phyloP scores from a whole-genome alignment of 1,140 invertebrate species.

The Periplaneta americana region DNA sequence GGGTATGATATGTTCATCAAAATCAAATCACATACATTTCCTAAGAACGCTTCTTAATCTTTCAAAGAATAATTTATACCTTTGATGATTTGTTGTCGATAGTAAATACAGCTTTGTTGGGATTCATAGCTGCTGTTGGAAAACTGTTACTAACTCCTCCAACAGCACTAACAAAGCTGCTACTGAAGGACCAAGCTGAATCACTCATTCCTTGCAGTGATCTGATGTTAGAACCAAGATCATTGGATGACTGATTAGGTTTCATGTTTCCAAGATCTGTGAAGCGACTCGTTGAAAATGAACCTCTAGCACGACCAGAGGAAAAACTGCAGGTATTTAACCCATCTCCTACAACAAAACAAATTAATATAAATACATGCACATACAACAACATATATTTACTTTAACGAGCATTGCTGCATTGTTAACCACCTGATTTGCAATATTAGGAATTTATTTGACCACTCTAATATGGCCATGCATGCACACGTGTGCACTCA shows the following conservation, averaged over 20 bases:
- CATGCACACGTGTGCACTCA: too few relatives aligned
- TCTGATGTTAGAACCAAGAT: conserved; percentile 1
- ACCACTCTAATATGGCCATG: too few relatives aligned
- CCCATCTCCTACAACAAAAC: neutral
- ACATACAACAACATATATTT: too few relatives aligned
- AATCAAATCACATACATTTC: too few relatives aligned
- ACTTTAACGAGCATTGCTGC: too few relatives aligned
- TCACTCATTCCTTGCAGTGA: neutral
- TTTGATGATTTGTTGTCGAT: conserved; percentile 1
- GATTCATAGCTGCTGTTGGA: neutral
- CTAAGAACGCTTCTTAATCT: too few relatives aligned
- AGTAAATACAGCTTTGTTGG: conserved; percentile 3
- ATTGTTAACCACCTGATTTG: too few relatives aligned
- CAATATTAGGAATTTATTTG: too few relatives aligned
- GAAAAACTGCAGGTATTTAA: conserved; percentile 1
- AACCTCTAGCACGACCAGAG: neutral
- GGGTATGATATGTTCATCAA: too few relatives aligned
- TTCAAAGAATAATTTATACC: too few relatives aligned
- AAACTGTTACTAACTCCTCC: neutral
- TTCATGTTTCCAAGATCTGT: neutral
- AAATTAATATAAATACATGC: too few relatives aligned
- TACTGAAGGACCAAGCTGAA: conserved; percentile 6
- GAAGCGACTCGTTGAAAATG: neutral
- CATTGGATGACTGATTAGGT: neutral
- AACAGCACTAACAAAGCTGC: conserved; percentile 8